Evolutionary conservation across 1,140 invertebrate genomes (phyloP).

Genomic region (Caligus rogercresseyi): DNA sequence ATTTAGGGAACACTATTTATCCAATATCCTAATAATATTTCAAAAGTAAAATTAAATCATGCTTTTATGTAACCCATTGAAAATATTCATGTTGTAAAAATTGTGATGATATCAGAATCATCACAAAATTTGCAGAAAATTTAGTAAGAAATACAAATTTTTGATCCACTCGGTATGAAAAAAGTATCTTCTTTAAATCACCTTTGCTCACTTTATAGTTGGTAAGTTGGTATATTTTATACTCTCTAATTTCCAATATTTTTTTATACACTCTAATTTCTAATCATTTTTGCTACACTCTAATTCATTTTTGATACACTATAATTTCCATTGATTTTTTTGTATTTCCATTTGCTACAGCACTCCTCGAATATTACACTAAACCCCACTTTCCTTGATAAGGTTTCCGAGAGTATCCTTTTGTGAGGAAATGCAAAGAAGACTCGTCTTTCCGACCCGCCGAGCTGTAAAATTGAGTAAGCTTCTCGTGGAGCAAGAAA

Average conservation of each 20-base stretch:
- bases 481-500: neutral
- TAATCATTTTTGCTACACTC: neutral
- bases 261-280: neutral
- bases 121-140: no score
- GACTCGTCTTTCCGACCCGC: neutral
- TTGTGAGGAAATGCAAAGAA: neutral
- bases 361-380: neutral
- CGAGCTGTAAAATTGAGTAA: neutral
- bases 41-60: no score
- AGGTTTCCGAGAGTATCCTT: neutral
- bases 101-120: no score
- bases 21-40: no score
- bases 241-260: neutral
- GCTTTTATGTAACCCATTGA: no score
- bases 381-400: neutral
- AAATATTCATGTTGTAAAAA: no score
- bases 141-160: no score
- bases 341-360: neutral
- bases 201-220: no score
- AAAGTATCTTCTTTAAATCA: no score
- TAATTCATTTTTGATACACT: neutral
- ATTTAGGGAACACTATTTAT: no score
- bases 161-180: no score
- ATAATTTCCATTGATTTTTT: neutral
- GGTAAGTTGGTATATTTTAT: neutral